Percentiles rank a stretch among this genome's conserved stretches.
phyloP scores from a whole-genome alignment of 1,140 invertebrate genomes.

The Metaphire vulgaris region DNA sequence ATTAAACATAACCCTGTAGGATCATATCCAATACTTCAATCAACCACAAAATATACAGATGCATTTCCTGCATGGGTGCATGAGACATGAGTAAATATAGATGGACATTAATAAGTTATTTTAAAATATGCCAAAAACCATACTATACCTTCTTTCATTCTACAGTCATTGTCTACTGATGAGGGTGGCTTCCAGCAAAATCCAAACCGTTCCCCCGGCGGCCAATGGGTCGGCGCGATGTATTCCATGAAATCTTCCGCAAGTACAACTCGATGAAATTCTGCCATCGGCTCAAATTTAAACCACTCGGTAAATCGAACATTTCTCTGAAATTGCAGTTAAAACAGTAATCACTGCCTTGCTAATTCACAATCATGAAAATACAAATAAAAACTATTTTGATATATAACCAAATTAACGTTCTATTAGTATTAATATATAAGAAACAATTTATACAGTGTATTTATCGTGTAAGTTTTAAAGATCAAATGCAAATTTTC shows the following conservation, averaged over 20 bases:
- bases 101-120: no score
- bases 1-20: background rate
- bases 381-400: no score
- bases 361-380: no score
- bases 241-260: conserved; percentile 84
- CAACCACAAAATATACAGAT: background rate
- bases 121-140: no score
- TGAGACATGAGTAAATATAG: no score
- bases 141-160: conserved; percentile 49
- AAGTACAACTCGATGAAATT: conserved; percentile 75
- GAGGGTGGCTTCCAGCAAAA: conserved; percentile 37
- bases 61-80: background rate
- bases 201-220: conserved; percentile 66
- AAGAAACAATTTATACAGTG: no score
- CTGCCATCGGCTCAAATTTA: conserved; percentile 64
- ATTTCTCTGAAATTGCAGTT: no score
- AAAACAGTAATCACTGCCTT: no score
- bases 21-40: conserved; percentile 9
- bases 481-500: no score
- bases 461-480: no score
- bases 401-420: no score
- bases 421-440: no score
- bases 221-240: conserved; percentile 75
- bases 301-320: conserved; percentile 87
- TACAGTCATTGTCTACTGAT: conserved; percentile 32